Percentiles rank a stretch among this genome's conserved stretches.
Conservation (phyloP, 2,113 vertebrate species). For the Procavia capensis region DNA sequence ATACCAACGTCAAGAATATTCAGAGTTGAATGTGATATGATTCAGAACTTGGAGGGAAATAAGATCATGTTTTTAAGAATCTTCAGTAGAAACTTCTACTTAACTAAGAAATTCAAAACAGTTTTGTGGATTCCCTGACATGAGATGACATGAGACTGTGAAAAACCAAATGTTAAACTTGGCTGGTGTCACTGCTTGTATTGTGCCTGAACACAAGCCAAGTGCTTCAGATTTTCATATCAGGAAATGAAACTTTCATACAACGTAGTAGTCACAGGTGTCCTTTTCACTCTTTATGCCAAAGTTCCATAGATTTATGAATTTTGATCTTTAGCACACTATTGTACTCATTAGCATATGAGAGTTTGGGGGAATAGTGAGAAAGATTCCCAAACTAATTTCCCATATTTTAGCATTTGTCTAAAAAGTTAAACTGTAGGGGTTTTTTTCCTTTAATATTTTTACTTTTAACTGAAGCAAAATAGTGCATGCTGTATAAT, state of each 20-base stretch:
- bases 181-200: slow-evolving; percentile 44
- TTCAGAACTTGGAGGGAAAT: background rate
- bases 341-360: slow-evolving; percentile 5
- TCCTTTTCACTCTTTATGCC: background rate
- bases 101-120: slow-evolving; percentile 24
- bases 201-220: slow-evolving; percentile 55
- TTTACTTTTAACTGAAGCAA: background rate
- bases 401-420: background rate
- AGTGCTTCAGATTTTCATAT: slow-evolving; percentile 55
- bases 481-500: background rate
- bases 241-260: slow-evolving; percentile 54
- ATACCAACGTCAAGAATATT: background rate
- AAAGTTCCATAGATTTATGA: slow-evolving; percentile 31
- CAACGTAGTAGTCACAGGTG: slow-evolving; percentile 51
- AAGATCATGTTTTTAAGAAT: background rate
- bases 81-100: background rate
- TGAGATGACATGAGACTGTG: background rate
- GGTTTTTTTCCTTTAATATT: background rate
- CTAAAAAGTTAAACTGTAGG: background rate
- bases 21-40: background rate
- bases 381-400: background rate
- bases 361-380: background rate
- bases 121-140: background rate
- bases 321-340: slow-evolving; percentile 7
- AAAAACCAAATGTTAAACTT: slow-evolving; percentile 15